A percentile compares a stretch with the other conserved stretches of the same genome.
Conservation (phyloP, 1,140 invertebrate genomes). For the Drosophila ananassae region DNA sequence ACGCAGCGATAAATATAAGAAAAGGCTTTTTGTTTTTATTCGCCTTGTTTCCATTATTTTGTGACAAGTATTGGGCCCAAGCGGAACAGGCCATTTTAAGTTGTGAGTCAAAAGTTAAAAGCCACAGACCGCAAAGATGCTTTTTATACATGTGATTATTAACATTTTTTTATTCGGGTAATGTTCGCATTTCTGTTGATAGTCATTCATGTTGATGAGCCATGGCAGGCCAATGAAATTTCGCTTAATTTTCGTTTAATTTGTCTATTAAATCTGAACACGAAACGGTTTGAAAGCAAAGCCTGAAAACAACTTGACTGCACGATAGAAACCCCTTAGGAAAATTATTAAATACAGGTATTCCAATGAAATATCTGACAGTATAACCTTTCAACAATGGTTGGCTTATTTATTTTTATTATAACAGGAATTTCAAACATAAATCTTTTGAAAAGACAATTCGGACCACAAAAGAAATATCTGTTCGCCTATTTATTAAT, state of each 20-base stretch:
- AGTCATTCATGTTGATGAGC: constrained; percentile 34
- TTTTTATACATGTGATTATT: constrained; percentile 18
- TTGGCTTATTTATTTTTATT: constrained; percentile 1
- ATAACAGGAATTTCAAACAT: neutral
- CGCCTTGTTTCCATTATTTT: neutral
- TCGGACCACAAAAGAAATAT: constrained; percentile 13
- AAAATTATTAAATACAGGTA: constrained; percentile 16
- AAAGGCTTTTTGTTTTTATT: constrained; percentile 6
- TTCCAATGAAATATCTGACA: constrained; percentile 1
- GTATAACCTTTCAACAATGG: constrained; percentile 7
- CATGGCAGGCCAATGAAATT: constrained; percentile 31
- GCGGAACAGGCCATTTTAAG: constrained; percentile 37
- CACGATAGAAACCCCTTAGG: constrained; percentile 31
- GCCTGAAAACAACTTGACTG: constrained; percentile 9
- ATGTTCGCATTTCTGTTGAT: constrained; percentile 24
- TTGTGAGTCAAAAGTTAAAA: constrained; percentile 23
- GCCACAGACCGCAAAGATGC: constrained; percentile 16
- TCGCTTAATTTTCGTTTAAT: constrained; percentile 44
- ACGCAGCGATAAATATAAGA: constrained; percentile 16
- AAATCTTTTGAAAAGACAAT: constrained; percentile 9
- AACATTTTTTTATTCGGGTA: constrained; percentile 3
- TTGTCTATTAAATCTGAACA: constrained; percentile 35
- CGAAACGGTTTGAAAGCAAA: constrained; percentile 25
- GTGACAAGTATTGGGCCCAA: constrained; percentile 19
- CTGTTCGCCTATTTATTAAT: constrained; percentile 22